Evolutionary conservation across 2,888 invertebrate species (phyloP).

Genomic region (Rutpela maculata): DNA sequence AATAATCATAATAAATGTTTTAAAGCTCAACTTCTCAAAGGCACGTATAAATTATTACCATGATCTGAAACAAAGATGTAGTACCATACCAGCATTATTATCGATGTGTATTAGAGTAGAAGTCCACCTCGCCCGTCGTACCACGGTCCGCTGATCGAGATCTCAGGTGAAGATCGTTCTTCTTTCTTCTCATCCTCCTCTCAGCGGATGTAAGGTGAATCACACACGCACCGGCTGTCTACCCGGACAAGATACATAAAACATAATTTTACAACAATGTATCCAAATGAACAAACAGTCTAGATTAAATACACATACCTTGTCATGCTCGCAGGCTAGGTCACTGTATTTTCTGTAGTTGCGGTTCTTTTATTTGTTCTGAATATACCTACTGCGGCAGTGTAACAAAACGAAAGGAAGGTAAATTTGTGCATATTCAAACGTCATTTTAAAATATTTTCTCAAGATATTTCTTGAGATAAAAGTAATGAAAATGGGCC

Average conservation of each 20-base stretch:
- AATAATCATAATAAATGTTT: too few species aligned
- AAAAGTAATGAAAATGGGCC: too few species aligned
- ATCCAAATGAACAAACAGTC: conserved; percentile 29
- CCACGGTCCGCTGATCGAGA: conserved; percentile 48
- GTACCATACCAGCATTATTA: conserved; percentile 12
- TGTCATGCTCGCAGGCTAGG: neutral
- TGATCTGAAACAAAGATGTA: neutral
- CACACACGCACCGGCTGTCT: conserved; percentile 43
- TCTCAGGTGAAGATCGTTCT: conserved; percentile 45
- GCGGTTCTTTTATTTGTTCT: neutral
- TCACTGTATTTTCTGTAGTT: neutral
- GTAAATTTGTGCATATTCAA: too few species aligned
- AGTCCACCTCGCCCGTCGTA: conserved; percentile 38
- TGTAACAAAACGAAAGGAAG: too few species aligned
- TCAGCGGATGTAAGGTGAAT: conserved; percentile 47
- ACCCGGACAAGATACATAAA: conserved; percentile 22
- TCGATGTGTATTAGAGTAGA: conserved; percentile 42
- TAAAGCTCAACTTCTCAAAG: neutral
- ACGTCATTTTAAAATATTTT: too few species aligned
- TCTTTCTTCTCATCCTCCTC: conserved; percentile 45
- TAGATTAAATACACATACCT: neutral
- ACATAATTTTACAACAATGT: conserved; percentile 33
- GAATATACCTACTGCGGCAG: too few species aligned
- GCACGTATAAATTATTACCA: neutral
- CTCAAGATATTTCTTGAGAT: too few species aligned